Percentiles rank a stretch among this genome's conserved stretches.
phyloP scores from a whole-genome alignment of 2,797 vertebrate genomes.

The Amblyopsis hoosieri region DNA sequence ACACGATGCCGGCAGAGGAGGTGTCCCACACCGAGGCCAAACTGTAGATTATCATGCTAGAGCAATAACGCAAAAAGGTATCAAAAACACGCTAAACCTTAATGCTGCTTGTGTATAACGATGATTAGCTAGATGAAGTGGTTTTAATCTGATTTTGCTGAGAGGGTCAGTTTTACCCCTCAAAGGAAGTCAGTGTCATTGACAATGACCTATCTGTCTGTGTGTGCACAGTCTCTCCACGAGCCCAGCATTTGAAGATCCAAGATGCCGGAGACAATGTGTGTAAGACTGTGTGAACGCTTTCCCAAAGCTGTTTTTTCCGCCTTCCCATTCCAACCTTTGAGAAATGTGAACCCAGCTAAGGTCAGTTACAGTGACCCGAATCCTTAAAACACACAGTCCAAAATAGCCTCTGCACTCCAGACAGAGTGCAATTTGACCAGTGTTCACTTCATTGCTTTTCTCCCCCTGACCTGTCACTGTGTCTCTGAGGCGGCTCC shows the following conservation, averaged over 20 bases:
- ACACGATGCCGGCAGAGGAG: slow-evolving; percentile 18
- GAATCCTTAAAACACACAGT: slow-evolving; percentile 16
- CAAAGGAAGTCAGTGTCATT: slow-evolving; percentile 32
- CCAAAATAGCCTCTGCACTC: slow-evolving; percentile 37
- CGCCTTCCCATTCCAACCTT: slow-evolving; percentile 54
- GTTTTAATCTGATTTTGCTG: not conserved
- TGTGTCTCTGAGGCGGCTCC: slow-evolving; percentile 63
- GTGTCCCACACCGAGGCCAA: slow-evolving; percentile 17
- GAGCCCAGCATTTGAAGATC: slow-evolving; percentile 70
- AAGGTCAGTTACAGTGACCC: slow-evolving; percentile 42
- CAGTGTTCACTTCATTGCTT: slow-evolving; percentile 26
- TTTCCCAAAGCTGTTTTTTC: slow-evolving; percentile 58
- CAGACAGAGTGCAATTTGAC: slow-evolving; percentile 39
- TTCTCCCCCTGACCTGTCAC: slow-evolving; percentile 34
- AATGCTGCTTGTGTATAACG: not conserved
- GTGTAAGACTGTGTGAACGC: slow-evolving; percentile 78
- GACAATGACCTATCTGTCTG: slow-evolving; percentile 72
- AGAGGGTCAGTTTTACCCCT: slow-evolving; percentile 10
- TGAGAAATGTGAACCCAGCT: slow-evolving; percentile 44
- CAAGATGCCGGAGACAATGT: slow-evolving; percentile 83
- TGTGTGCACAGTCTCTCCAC: slow-evolving; percentile 75
- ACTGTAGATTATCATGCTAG: slow-evolving; percentile 5
- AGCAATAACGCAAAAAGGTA: not conserved
- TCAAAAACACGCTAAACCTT: not conserved
- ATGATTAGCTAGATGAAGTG: not conserved